Base-by-base conservation (phyloP, 1,140 invertebrate species). In the Venustaconcha ellipsiformis region DNA sequence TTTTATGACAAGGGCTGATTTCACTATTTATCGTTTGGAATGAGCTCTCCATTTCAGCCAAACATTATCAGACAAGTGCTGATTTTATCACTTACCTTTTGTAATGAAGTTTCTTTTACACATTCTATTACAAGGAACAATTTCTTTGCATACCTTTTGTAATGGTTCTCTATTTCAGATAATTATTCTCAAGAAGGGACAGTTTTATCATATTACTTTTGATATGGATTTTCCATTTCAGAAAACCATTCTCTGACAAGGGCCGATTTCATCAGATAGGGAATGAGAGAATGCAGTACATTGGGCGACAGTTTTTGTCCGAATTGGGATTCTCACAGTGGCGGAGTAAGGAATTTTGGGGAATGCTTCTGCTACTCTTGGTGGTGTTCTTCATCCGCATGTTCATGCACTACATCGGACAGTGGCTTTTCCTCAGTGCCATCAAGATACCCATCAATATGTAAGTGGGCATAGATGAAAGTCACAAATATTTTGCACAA, bases 291-390 rank as follows among this genome's bases (percentile, higher is more conserved):
- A 56, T 88, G 67, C 78, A 82, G 74, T 89, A 89, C 76, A 75
- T 89, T 12, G 71, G 78, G 2, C 85, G 87, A n/a, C 81, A 84
- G 82, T 85, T 88, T 58, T 68, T 88, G 37, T 83, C 87, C 1
- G 88, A 89, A 78, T 74, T 88, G 26, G 88, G 88, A 14, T 72
- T 89, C 30, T 86, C 87, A 12, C 84, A 88, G 80, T 89, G 88
- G 87, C 74, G 85, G 17, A 87, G 85, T 74, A 74, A 82, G 26
- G 87, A 89, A 72, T 89, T 89, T 81, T 89, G 88, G 88, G 84
- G 81, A 23, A 89, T 88, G 87, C 66, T 88, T 60, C 59, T 88
- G n/a, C 76, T 89, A 81, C 84, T 89, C 60, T 77, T 87, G 13
- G 48, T 88, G 23, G 78, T 86, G 2, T 87, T 85, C 76, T 89